Conservation (phyloP, 2,888 invertebrate species). For the Meghimatium bilineatum region DNA sequence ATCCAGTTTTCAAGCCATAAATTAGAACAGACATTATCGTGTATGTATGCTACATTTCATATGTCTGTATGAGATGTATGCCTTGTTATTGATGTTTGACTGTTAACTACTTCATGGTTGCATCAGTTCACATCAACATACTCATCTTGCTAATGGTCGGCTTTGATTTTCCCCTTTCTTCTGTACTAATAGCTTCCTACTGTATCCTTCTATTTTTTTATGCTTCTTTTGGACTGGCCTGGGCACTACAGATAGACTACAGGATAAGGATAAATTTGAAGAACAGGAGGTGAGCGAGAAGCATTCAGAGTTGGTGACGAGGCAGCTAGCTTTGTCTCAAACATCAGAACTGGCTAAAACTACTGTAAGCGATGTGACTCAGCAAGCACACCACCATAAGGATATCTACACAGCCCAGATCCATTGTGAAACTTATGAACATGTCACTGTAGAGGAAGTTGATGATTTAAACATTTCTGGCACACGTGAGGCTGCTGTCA, state of each 20-base stretch:
- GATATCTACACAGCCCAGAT: slow-evolving; percentile 2
- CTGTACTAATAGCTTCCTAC: slow-evolving; percentile 21
- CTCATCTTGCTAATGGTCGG: not conserved
- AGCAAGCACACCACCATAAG: not conserved
- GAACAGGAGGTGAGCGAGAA: slow-evolving; percentile 15
- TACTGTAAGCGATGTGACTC: not conserved
- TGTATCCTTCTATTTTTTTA: slow-evolving; percentile 52
- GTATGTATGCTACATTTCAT: too few relatives aligned
- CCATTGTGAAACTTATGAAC: not conserved
- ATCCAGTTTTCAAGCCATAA: too few relatives aligned
- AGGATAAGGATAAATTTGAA: slow-evolving; percentile 45
- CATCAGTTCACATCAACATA: slow-evolving; percentile 17
- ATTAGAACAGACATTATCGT: too few relatives aligned
- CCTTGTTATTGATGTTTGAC: not conserved
- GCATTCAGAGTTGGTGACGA: slow-evolving; percentile 8
- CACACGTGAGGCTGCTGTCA: slow-evolving; percentile 23
- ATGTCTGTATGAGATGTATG: not conserved
- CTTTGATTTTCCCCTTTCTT: not conserved
- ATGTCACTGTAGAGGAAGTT: slow-evolving; percentile 29
- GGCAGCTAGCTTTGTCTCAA: slow-evolving; percentile 36
- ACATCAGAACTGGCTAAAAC: not conserved
- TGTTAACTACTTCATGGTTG: not conserved
- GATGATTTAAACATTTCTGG: slow-evolving; percentile 28
- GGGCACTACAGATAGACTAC: slow-evolving; percentile 52
- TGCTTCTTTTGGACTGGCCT: slow-evolving; percentile 59